These are phyloP conservation scores for Nasonovia ribisnigri DNA, from an alignment of 2,888 invertebrate genomes.

Conservation along the genomic window DNA sequence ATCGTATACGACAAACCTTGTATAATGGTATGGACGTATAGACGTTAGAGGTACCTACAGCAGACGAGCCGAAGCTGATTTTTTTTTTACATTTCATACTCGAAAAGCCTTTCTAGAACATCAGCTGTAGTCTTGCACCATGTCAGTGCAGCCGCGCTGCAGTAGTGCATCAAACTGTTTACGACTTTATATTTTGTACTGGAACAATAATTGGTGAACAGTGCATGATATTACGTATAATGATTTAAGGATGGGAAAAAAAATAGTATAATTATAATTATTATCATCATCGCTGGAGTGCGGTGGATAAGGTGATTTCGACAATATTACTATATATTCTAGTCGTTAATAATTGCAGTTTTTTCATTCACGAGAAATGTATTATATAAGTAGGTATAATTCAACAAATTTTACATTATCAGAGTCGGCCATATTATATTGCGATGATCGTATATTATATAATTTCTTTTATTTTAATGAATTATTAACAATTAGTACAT, in stretches of 20 bases:
- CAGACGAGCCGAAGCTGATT: background rate
- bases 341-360: background rate
- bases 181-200: background rate
- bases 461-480: background rate
- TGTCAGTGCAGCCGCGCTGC: background rate
- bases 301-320: background rate
- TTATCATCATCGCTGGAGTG: background rate
- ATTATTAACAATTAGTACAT: background rate
- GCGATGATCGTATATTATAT: background rate
- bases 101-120: background rate
- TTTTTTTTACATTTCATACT: background rate
- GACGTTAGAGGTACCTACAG: background rate
- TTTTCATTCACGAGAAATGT: background rate
- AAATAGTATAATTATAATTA: background rate
- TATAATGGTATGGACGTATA: background rate
- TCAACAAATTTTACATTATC: background rate
- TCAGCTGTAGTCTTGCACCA: background rate
- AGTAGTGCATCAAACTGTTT: background rate
- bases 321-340: background rate
- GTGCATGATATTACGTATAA: background rate
- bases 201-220: background rate
- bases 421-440: background rate
- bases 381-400: background rate
- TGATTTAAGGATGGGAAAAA: background rate
- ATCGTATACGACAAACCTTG: slow-evolving; percentile 37